Conservation (phyloP, 2,113 vertebrate species). For the Parotia lawesii region DNA sequence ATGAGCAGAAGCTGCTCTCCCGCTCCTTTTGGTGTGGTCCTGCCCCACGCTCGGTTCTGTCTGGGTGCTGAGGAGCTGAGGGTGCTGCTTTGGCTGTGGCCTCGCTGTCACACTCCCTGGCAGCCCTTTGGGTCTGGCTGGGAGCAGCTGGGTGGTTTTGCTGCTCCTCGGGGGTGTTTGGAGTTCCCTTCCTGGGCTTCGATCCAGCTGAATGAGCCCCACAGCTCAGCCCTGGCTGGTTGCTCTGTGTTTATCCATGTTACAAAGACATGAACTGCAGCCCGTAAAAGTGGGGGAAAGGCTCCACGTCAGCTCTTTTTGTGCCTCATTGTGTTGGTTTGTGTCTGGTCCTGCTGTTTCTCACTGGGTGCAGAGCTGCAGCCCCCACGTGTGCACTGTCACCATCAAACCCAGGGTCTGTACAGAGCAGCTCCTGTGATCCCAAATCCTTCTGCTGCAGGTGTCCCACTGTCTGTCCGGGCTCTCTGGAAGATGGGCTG, state of each 20-base stretch:
- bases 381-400: accelerated
- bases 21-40: accelerated
- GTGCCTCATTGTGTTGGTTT: neutral
- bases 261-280: neutral
- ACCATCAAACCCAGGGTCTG: accelerated
- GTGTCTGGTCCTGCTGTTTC: neutral
- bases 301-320: neutral
- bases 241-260: neutral
- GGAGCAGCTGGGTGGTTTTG: neutral
- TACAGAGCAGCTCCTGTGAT: accelerated
- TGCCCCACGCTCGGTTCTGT: accelerated
- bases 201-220: neutral
- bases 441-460: neutral
- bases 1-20: accelerated
- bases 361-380: neutral
- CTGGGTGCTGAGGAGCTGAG: neutral
- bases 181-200: neutral
- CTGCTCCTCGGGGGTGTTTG: neutral
- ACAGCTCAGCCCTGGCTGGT: neutral
- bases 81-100: neutral
- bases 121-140: neutral
- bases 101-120: neutral
- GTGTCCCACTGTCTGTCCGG: accelerated
- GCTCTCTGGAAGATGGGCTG: neutral
- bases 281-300: neutral